Base-by-base conservation (phyloP, 2,113 vertebrate genomes). In the Neotoma lepida region DNA sequence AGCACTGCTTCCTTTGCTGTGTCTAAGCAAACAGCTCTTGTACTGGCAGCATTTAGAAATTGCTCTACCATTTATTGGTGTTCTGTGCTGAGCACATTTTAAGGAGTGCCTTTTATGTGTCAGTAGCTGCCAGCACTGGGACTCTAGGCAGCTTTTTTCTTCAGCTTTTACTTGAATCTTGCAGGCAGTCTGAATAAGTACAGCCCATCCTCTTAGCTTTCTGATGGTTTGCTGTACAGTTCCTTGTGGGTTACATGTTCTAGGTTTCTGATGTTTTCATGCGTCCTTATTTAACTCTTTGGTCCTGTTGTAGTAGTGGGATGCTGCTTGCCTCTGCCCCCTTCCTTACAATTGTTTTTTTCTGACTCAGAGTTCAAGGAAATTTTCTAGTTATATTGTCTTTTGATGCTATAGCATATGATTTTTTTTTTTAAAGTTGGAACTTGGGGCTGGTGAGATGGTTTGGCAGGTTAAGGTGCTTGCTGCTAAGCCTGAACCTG, bases 11-110 rank as follows among this genome's bases (percentile, higher is more conserved):
- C 18, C 30, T 91, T 68, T 71, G 68, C 10, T 77, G 28, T 91
- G 77, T 97, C 81, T 71, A 89, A 73, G 49, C 44, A 88, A 76
- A 81, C 18, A 44, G 39, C 63, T 94, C 51, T 15, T 90, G 49
- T n/a, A 73, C 22, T 56, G 78, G 35, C n/a, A 64, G 87, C 88
- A 39, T 74, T 77, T 82, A 78, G 24, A 12, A 51, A 82, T n/a
- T 77, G 46, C 56, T 87, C 41, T 88, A 81, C 39, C 68, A 66
- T 63, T 84, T 61, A 30, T 46, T 85, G 39, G 39, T 64, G 81
- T 44, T 63, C 51, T 70, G 24, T 88, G 26, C 89, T 74, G 66
- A 58, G 51, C 54, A 26, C 14, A 26, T 87, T 85, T 94, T 82
- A 64, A 81, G 63, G 91, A 76, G 26, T n/a, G 76, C 44, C 22